Evolutionary conservation across 1,140 invertebrate species (phyloP).

Genomic region (Drosophila obscura): DNA sequence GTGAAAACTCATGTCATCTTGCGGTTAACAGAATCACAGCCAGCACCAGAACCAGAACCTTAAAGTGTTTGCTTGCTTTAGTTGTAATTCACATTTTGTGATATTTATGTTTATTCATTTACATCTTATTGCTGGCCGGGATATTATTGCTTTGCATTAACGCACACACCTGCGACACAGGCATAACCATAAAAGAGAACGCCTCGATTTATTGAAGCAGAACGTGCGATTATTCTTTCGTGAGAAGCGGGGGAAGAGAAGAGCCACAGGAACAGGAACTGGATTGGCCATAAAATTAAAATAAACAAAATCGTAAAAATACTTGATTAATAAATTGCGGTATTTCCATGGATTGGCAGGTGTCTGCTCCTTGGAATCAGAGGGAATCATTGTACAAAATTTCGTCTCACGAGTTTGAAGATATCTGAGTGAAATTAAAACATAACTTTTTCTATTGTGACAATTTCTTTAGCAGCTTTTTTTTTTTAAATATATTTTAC

Average conservation of each 20-base stretch:
- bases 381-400: not conserved
- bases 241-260: too few relatives aligned
- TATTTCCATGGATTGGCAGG: not conserved
- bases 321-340: conserved; percentile 4
- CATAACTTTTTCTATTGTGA: too few relatives aligned
- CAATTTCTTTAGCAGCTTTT: too few relatives aligned
- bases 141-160: conserved; percentile 47
- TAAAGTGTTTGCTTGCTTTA: conserved; percentile 31
- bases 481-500: too few relatives aligned
- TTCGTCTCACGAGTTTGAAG: too few relatives aligned
- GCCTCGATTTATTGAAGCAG: conserved; percentile 49
- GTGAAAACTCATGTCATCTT: conserved; percentile 75
- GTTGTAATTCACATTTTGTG: conserved; percentile 8
- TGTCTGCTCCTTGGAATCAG: too few relatives aligned
- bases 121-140: conserved; percentile 18
- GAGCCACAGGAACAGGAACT: conserved; percentile 8
- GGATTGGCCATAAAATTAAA: conserved; percentile 42
- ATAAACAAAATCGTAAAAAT: conserved; percentile 46
- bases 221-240: conserved; percentile 26
- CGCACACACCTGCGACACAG: conserved; percentile 59
- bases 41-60: conserved; percentile 13
- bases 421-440: too few relatives aligned
- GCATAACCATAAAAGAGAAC: conserved; percentile 52
- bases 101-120: conserved; percentile 21
- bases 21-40: conserved; percentile 39